These are phyloP conservation scores for Amyelois transitella DNA, from an alignment of 1,140 invertebrate species.

Conservation along the genomic window DNA sequence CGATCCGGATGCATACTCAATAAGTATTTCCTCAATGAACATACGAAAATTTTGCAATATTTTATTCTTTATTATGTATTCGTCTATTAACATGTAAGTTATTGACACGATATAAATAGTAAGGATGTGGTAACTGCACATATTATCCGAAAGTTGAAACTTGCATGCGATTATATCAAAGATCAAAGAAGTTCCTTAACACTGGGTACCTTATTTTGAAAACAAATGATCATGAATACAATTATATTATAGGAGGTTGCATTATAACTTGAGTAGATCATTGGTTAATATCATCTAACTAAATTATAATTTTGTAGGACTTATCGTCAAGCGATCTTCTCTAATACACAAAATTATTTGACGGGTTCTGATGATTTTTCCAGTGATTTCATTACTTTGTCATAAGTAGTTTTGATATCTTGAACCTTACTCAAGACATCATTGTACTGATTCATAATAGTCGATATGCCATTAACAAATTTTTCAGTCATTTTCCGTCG, in stretches of 20 bases:
- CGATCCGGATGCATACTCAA: constrained; percentile 20
- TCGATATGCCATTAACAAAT: background rate
- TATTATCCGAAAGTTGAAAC: background rate
- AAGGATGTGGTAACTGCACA: background rate
- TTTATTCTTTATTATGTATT: background rate
- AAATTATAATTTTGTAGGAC: no score
- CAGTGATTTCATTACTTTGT: background rate
- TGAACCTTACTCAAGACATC: background rate
- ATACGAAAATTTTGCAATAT: background rate
- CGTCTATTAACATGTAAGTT: background rate
- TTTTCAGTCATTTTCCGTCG: background rate
- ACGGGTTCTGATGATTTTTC: background rate
- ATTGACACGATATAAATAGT: background rate
- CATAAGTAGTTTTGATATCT: background rate
- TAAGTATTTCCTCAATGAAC: constrained; percentile 9
- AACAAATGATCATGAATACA: background rate
- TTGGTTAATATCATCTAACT: no score
- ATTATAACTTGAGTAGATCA: no score
- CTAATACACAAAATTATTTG: background rate
- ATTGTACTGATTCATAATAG: constrained; percentile 2
- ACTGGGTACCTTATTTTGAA: no score
- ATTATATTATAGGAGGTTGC: background rate
- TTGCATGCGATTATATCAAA: background rate
- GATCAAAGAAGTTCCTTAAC: background rate
- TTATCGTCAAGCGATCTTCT: no score